Evolutionary conservation across 2,113 vertebrate species (phyloP), one percentile per base, ranked within the genome.

Genomic region (Copsychus sechellarum): DNA sequence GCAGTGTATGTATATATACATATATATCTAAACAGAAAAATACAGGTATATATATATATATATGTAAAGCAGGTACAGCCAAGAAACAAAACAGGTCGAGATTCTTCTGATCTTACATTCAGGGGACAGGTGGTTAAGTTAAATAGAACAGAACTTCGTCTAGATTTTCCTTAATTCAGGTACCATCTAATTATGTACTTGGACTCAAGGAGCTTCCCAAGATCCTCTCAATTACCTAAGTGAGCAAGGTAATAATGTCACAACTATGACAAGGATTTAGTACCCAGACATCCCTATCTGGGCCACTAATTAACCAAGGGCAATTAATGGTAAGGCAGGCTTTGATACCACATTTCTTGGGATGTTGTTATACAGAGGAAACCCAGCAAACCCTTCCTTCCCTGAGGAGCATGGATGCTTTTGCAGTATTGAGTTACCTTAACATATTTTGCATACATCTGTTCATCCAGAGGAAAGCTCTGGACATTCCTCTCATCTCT

Each of bases 361-460:
- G 23, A 78, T 38, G 25, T 12, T 69, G 22, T 36, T 23, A 34
- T 1, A 36, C 5, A 67, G 31, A 9, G 6, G 22, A 86, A 91
- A 56, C 16, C 25, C 57, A 87, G 58, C 21, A 71, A 84, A 33
- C 43, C 11, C 20, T 0, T 54, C 53, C 45, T 53, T 54, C 38
- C 48, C 36, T 14, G 34, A 72, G 84, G 18, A 71, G 18, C 8
- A 4, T 0, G 10, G 36, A 40, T 42, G 53, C 23, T 86, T 65
- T 61, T 47, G 43, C 58, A 77, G n/a, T 11, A 4, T 54, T 82
- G 87, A 53, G 45, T 97, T 98, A 99, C 99, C 99, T 99, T 99
- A 81, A 99, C 98, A 45, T 99, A 99, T 99, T 99, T 99, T 79
- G 99, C 99, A 94, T 99, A 99, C 97, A 99, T 99, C 97, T 99